Base-by-base conservation (phyloP, 2,888 invertebrate species). In the Latrodectus hesperus region DNA sequence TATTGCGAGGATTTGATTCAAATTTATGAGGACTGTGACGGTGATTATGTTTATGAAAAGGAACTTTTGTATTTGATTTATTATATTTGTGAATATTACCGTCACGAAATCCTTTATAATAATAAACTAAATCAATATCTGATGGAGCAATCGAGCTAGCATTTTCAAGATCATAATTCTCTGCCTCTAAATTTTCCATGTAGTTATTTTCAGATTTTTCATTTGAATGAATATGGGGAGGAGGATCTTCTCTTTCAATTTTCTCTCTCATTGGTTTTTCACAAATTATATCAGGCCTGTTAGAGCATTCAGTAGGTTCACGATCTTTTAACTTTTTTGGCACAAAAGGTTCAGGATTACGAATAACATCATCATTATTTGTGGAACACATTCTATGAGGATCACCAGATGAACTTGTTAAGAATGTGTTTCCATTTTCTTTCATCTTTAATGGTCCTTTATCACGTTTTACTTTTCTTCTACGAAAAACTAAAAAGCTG, bases 91-190 rank as follows among this genome's bases (percentile, higher is more conserved):
- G 94, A 89, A 96, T 95, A 87, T 93, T 88, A 1, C 96, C 96
- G 93, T 98, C 97, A 51, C 98, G 94, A 92, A 97, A 98, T 89
- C 93, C 97, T 93, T 98, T 98, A 92, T 99, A 99, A 92, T 99
- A 98, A 91, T 97, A 97, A 14, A 98, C 97, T 89, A 99, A 97
- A 92, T 99, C 98, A 90, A 98, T 98, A 92, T 99, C 99, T 3
- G 98, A 98, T 0, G 99, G 98, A 0, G 99, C 99, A 90, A 99
- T 98, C 0, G 98, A 98, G 92, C 98, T 98, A 1, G 98, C 98
- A 92, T 98, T 98, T 93, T 99, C 99, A 89, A 99, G 93, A 92
- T 99, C 98, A 92, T 99, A 99, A 92, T 98, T 97, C 92, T 98
- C 98, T 89, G 95, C 94, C 91, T 96, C 96, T 90, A 97, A 93